phyloP scores from a whole-genome alignment of 2,113 vertebrate genomes.

The Percina caprodes region DNA sequence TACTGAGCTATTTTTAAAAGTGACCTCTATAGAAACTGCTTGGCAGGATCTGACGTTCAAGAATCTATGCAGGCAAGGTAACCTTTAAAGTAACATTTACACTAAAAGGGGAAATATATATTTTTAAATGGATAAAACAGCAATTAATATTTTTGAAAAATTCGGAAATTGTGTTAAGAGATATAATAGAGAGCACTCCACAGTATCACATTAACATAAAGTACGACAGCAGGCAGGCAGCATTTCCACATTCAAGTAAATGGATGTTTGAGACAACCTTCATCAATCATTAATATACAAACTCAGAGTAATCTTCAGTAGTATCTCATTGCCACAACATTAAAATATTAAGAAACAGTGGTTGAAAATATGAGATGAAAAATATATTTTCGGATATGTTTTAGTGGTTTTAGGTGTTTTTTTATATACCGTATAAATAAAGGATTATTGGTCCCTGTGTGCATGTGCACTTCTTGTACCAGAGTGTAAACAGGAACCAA shows the following conservation, averaged over 20 bases:
- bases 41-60: not conserved
- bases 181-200: not conserved
- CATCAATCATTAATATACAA: not conserved
- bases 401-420: not conserved
- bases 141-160: not conserved
- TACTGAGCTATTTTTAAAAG: conserved; percentile 23
- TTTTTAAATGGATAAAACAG: not conserved
- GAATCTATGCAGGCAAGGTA: conserved; percentile 15
- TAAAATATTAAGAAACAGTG: not conserved
- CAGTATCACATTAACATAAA: not conserved
- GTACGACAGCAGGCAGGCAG: not conserved
- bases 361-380: not conserved
- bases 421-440: not conserved
- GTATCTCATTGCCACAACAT: not conserved
- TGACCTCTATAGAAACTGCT: not conserved
- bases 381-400: not conserved
- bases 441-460: not conserved
- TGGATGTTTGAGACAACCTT: conserved; percentile 30
- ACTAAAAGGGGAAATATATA: not conserved
- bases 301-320: conserved; percentile 2
- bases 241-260: conserved; percentile 45
- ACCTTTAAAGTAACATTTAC: not conserved
- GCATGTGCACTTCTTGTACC: conserved; percentile 4
- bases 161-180: not conserved
- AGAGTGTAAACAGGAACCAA: conserved; percentile 26